Base-by-base conservation (phyloP, 2,113 vertebrate genomes). In the Arvicanthis niloticus region DNA sequence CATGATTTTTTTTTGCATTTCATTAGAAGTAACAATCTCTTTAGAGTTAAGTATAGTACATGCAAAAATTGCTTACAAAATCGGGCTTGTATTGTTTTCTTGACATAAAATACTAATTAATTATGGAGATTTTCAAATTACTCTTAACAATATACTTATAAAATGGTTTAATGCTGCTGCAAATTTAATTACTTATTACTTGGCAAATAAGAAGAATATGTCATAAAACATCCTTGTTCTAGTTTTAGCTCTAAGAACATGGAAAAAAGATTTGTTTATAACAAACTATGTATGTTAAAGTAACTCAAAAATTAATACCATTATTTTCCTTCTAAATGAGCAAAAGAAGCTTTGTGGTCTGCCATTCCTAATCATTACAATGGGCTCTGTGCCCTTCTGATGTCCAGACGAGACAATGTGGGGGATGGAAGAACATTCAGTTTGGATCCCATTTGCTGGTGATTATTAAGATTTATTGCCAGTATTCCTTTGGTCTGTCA, bases 1-100 rank as follows among this genome's bases (percentile, higher is more conserved):
- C 92, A 67, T 95, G 53, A 97, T 96, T 96, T 96, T 96, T 96
- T 73, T 94, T 94, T 98, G 97, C 96, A 97, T 97, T 95, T 97
- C 87, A 98, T 98, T 97, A 97, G 96, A 96, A 97, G 91, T 97
- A 96, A 95, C 72, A 76, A 96, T 94, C 21, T 96, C 78, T 94
- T 96, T 75, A 67, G 56, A 96, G 75, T 97, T 97, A 51, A 65
- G 45, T 80, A 45, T 88, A 93, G 51, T 88, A 82, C 19, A 67
- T 89, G 60, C 37, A 72, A 90, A 97, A 91, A 85, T 94, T 97
- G 91, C 91, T 92, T 95, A 97, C 89, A 90, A 42, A 96, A 78
- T 95, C 13, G 21, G n/a, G 7, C 21, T 19, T 78, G 85, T 76
- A 73, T 93, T 97, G 31, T 91, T 92, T 94, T 82, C 51, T 91